These are phyloP conservation scores for Rhinolophus ferrumequinum DNA, from an alignment of 2,113 vertebrate genomes.

Conservation along the genomic window DNA sequence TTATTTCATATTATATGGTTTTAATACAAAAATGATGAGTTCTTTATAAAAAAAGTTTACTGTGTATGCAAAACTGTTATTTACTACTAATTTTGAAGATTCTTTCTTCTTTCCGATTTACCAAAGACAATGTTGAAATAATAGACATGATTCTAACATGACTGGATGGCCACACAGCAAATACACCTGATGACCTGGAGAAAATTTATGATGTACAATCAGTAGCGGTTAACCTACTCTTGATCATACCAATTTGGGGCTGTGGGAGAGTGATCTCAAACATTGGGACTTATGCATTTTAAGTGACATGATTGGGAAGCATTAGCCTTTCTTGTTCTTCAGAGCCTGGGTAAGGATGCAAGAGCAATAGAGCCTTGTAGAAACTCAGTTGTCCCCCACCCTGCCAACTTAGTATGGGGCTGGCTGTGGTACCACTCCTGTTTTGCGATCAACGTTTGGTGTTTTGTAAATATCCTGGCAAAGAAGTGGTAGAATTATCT, in stretches of 20 bases:
- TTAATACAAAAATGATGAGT: background rate
- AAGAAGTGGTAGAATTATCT: background rate
- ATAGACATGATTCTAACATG: background rate
- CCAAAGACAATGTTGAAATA: background rate
- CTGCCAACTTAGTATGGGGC: background rate
- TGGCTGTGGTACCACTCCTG: fast-evolving
- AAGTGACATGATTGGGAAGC: background rate
- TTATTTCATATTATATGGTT: background rate
- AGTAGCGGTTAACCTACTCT: background rate
- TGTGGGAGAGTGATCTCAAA: background rate
- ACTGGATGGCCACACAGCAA: background rate
- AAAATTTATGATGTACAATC: background rate
- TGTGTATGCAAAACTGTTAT: background rate
- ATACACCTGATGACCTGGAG: background rate
- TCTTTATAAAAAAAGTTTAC: background rate
- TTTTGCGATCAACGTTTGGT: background rate
- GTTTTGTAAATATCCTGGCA: background rate
- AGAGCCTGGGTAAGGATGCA: background rate
- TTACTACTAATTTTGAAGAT: background rate
- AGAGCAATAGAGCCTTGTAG: background rate
- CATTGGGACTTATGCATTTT: background rate
- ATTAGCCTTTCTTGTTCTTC: background rate
- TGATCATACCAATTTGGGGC: background rate
- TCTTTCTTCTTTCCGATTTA: background rate
- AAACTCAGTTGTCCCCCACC: background rate